Base-by-base conservation (phyloP, 2,888 invertebrate species). In the Agelastica alni region DNA sequence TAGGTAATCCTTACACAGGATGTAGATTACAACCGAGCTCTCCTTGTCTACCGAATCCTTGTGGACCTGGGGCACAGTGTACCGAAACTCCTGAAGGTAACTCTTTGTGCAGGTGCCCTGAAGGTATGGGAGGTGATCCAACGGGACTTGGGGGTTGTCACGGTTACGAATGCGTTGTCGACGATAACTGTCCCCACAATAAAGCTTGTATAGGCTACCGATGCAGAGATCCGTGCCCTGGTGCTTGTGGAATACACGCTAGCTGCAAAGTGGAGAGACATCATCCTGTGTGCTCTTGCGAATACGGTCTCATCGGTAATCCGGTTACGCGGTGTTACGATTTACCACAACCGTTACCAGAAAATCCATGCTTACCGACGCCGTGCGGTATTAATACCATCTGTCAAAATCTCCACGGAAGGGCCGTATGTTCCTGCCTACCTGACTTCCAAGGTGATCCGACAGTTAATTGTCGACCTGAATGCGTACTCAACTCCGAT, bases 401-500 rank as follows among this genome's bases (percentile, higher is more conserved):
- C 56, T 93, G 93, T 69, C 85, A 86, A 72, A 83, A 89, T 56
- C 75, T 86, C 43, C 82, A 80, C 39, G 83, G 85, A 53, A 79
- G 85, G 63, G 88, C 91, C 10, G 83, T 89, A 16, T 93, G 93
- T 73, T 86, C 87, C 0, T 93, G 93, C 70, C 77, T 87, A 37
- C 82, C 86, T 5, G 86, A 88, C 57, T 91, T 88, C 70, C 76
- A 84, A 53, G 93, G 93, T 6, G 88, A 93, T 78, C 92, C 93
- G 2, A 84, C 84, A 60, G 77, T 81, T 45, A 90, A 89, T 64
- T 93, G 86, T 71, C 83, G 83, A 70, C 88, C 90, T 16, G 91
- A 92, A 77, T 91, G 92, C 74, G 80, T 85, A n/a, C 83, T 89
- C 66, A 91, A 92, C 74, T 87, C 91, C 0, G 92, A 93, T 66